Conservation (phyloP, 2,113 vertebrate species). For the Apodemus speciosus region DNA sequence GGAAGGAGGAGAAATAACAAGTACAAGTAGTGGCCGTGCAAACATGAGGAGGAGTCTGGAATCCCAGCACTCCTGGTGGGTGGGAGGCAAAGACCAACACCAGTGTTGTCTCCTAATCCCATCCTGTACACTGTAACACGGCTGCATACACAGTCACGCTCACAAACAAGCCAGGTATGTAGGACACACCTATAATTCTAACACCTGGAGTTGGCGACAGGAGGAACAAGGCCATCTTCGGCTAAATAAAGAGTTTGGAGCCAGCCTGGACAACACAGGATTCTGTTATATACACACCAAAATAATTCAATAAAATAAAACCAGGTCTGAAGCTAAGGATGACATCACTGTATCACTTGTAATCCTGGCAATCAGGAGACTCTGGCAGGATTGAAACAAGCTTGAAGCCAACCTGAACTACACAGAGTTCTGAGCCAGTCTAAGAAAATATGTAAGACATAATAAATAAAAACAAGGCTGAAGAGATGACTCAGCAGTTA, state of each 20-base stretch:
- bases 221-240: not conserved
- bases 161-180: not conserved
- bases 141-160: not conserved
- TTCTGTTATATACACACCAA: not conserved
- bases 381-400: not conserved
- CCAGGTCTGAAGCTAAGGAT: not conserved
- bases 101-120: no score
- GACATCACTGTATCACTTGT: not conserved
- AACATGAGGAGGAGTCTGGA: not conserved
- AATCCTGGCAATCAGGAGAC: not conserved
- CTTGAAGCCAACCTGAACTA: not conserved
- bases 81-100: not conserved
- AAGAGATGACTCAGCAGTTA: not conserved
- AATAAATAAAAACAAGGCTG: not conserved
- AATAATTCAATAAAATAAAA: not conserved
- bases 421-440: not conserved
- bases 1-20: not conserved
- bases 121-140: no score
- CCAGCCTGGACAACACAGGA: not conserved
- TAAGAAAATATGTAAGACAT: not conserved
- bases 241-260: not conserved
- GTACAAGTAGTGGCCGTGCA: not conserved
- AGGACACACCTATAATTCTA: not conserved
- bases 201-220: not conserved
- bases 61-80: not conserved